Conservation (phyloP, 2,888 invertebrate species). For the Lasioglossum calceatum region DNA sequence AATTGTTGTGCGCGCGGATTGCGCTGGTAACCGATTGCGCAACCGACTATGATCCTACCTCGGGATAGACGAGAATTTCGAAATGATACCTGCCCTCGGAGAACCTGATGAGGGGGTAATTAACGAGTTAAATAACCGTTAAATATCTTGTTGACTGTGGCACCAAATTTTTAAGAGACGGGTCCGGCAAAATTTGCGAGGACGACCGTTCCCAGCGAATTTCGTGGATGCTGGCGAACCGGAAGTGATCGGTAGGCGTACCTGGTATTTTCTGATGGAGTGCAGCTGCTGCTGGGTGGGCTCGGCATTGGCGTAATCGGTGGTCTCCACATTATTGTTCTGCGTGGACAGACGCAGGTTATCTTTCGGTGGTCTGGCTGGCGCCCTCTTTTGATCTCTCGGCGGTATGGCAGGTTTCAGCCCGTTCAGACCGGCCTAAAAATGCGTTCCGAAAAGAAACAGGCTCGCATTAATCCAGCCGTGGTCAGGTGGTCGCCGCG, state of each 20-base stretch:
- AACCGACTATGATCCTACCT: not conserved
- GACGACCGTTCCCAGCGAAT: not conserved
- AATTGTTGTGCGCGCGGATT: not conserved
- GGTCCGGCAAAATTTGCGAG: not conserved
- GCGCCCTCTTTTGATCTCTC: conserved; percentile 89
- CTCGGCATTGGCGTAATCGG: conserved; percentile 85
- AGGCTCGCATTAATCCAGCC: conserved; percentile 63
- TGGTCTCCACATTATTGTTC: conserved; percentile 85
- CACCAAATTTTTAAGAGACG: not conserved
- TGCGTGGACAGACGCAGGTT: conserved; percentile 86
- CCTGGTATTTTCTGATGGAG: conserved; percentile 97
- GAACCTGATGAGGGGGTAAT: too few species aligned
- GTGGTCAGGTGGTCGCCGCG: conserved; percentile 14
- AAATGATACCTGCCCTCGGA: not conserved
- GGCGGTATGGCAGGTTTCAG: conserved; percentile 88
- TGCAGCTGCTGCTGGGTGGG: conserved; percentile 95
- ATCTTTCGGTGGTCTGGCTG: conserved; percentile 87
- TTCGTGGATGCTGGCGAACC: not conserved
- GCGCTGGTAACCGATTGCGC: not conserved
- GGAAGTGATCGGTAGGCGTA: conserved; percentile 78
- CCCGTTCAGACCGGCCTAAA: conserved; percentile 82
- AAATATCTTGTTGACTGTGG: not conserved
- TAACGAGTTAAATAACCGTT: not conserved
- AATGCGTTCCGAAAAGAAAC: conserved; percentile 70
- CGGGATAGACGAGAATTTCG: not conserved